Evolutionary conservation across 2,888 invertebrate genomes (phyloP).

Genomic region (Lasioglossum pauxillum): DNA sequence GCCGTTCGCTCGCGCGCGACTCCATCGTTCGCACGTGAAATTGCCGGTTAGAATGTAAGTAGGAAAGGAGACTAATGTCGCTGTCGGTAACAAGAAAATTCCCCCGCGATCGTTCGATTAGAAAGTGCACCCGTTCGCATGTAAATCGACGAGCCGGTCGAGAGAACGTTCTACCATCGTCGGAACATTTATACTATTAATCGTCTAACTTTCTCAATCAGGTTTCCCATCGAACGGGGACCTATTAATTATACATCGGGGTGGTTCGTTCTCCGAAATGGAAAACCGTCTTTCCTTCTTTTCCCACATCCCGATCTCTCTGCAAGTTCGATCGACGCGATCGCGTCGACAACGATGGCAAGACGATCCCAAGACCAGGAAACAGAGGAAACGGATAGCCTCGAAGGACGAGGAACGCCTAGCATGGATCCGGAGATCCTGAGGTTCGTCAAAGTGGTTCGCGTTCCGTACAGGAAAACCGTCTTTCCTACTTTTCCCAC

Average conservation of each 20-base stretch:
- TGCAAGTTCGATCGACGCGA: too few species aligned
- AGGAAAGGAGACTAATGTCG: conserved; percentile 73
- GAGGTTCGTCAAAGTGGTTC: neutral
- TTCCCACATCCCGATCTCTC: neutral
- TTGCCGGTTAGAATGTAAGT: conserved; percentile 64
- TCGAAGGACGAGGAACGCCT: neutral
- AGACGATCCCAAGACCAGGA: neutral
- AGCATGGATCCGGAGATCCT: neutral
- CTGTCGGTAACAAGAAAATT: conserved; percentile 69
- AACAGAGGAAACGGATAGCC: neutral
- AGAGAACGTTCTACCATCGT: conserved; percentile 25
- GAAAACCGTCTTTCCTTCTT: neutral
- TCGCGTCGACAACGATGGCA: too few species aligned
- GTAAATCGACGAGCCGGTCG: conserved; percentile 23
- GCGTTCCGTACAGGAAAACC: neutral
- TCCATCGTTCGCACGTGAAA: conserved; percentile 48
- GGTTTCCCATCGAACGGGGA: neutral
- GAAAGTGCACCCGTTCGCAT: conserved; percentile 69
- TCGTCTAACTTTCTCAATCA: conserved; percentile 49
- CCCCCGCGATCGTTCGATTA: conserved; percentile 61
- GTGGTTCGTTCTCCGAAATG: neutral
- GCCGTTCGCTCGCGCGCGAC: neutral
- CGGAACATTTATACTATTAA: conserved; percentile 46
- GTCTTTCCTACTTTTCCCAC: neutral
- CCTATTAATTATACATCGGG: neutral